Evolutionary conservation across 2,888 invertebrate genomes (phyloP).

Genomic region (Clusia tigrina): DNA sequence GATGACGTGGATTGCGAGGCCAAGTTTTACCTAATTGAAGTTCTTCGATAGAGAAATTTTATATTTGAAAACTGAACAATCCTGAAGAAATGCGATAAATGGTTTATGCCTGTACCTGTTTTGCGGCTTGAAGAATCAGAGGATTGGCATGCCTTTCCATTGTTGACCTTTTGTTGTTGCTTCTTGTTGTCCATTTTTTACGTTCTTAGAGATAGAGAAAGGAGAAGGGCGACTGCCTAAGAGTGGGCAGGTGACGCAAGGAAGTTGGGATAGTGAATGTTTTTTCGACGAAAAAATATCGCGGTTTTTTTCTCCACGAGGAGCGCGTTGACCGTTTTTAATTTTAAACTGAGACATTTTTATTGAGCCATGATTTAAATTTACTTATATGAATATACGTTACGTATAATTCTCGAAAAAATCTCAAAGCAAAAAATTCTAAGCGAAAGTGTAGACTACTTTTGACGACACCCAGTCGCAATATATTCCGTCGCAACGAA

Average conservation of each 20-base stretch:
- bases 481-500: too few relatives aligned
- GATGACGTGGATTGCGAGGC: conserved; percentile 55
- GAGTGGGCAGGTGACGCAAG: conserved; percentile 16
- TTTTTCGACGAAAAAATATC: conserved; percentile 42
- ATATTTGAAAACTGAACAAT: neutral
- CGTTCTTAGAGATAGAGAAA: conserved; percentile 62
- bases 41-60: conserved; percentile 38
- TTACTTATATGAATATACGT: conserved; percentile 50
- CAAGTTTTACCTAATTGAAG: conserved; percentile 51
- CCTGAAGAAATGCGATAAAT: conserved; percentile 9
- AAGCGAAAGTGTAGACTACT: too few relatives aligned
- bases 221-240: conserved; percentile 22
- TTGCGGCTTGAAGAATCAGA: conserved; percentile 69
- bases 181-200: conserved; percentile 51
- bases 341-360: conserved; percentile 63
- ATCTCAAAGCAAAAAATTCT: too few relatives aligned
- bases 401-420: conserved; percentile 56
- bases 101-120: conserved; percentile 76
- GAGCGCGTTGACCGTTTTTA: conserved; percentile 56
- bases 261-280: conserved; percentile 32
- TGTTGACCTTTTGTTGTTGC: conserved; percentile 71
- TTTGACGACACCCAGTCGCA: too few relatives aligned
- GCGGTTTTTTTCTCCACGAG: conserved; percentile 62
- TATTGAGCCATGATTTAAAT: conserved; percentile 65
- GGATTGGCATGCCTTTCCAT: conserved; percentile 72